These are phyloP conservation scores for Urocyon cinereoargenteus DNA, from an alignment of 2,797 vertebrate genomes.

Conservation along the genomic window DNA sequence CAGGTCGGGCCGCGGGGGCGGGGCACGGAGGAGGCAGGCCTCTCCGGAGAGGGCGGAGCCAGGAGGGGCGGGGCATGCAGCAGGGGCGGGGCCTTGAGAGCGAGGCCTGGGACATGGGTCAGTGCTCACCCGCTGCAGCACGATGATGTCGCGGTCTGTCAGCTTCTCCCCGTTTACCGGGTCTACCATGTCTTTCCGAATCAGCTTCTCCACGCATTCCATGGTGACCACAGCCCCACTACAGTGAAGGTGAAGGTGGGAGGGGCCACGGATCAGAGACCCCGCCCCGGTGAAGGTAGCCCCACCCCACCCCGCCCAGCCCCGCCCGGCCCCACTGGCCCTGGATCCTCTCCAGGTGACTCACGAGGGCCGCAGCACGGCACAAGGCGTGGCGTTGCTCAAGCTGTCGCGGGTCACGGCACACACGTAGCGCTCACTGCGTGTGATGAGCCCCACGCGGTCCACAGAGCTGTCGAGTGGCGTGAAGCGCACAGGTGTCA, in stretches of 20 bases:
- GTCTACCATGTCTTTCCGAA: slow-evolving; percentile 94
- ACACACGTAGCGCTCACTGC: slow-evolving; percentile 94
- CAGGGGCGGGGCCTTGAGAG: neutral
- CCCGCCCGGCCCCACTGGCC: fast-evolving
- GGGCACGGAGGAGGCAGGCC: neutral
- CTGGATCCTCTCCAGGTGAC: slow-evolving; percentile 12
- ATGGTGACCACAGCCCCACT: slow-evolving; percentile 94
- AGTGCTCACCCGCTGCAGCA: slow-evolving; percentile 91
- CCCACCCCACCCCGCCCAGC: fast-evolving
- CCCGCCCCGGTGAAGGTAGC: fast-evolving
- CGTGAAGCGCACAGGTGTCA: slow-evolving; percentile 91
- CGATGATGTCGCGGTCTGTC: slow-evolving; percentile 92
- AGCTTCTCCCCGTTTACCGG: slow-evolving; percentile 91
- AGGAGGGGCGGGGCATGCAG: fast-evolving
- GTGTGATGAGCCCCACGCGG: slow-evolving; percentile 92
- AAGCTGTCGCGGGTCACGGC: slow-evolving; percentile 93
- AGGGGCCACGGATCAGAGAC: fast-evolving
- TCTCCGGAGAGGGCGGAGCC: too few relatives aligned
- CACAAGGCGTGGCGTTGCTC: slow-evolving; percentile 94
- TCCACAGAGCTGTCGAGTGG: slow-evolving; percentile 91
- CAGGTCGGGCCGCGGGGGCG: neutral
- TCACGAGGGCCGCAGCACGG: slow-evolving; percentile 94
- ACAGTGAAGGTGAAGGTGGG: neutral
- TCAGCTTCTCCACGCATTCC: slow-evolving; percentile 95
- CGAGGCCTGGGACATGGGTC: fast-evolving